A percentile compares a stretch with the other conserved stretches of the same genome.
phyloP scores from a whole-genome alignment of 2,797 vertebrate species.

The Gouania willdenowi region DNA sequence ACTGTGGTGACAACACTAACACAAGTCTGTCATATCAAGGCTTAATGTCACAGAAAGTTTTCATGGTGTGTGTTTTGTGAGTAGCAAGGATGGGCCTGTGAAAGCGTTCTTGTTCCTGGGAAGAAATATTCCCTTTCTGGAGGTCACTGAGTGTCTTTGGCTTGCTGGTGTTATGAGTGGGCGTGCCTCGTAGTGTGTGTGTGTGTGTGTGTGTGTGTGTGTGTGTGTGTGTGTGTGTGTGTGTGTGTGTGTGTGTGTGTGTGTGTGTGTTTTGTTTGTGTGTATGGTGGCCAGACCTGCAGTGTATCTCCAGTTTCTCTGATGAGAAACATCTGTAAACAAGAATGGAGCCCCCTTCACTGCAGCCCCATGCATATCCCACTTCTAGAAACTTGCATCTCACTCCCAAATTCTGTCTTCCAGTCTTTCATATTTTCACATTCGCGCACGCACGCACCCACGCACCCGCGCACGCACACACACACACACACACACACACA shows the following conservation, averaged over 20 bases:
- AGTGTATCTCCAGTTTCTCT: slow-evolving; percentile 50
- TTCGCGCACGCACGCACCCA: slow-evolving; percentile 1
- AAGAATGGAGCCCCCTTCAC: slow-evolving; percentile 53
- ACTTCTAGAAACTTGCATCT: slow-evolving; percentile 20
- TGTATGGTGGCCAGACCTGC: slow-evolving; percentile 50
- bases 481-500: background rate
- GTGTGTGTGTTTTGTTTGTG: slow-evolving; percentile 18
- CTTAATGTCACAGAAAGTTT: background rate
- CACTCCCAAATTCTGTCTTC: slow-evolving; percentile 1
- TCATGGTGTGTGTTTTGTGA: background rate
- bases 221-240: slow-evolving; percentile 11
- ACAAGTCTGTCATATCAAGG: background rate
- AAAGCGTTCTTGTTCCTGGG: slow-evolving; percentile 29
- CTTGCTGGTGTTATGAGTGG: no score
- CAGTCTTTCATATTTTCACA: background rate
- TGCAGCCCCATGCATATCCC: slow-evolving; percentile 49
- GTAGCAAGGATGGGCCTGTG: background rate
- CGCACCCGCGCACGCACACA: background rate
- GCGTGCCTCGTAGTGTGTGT: no score
- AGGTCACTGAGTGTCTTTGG: slow-evolving; percentile 59
- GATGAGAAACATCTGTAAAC: slow-evolving; percentile 77
- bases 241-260: slow-evolving; percentile 2
- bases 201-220: slow-evolving; percentile 7
- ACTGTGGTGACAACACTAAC: slow-evolving; percentile 4
- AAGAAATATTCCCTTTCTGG: slow-evolving; percentile 50